Percentiles rank a stretch among this genome's conserved stretches.
Conservation (phyloP, 2,797 vertebrate genomes). For the Phataginus tetradactyla region DNA sequence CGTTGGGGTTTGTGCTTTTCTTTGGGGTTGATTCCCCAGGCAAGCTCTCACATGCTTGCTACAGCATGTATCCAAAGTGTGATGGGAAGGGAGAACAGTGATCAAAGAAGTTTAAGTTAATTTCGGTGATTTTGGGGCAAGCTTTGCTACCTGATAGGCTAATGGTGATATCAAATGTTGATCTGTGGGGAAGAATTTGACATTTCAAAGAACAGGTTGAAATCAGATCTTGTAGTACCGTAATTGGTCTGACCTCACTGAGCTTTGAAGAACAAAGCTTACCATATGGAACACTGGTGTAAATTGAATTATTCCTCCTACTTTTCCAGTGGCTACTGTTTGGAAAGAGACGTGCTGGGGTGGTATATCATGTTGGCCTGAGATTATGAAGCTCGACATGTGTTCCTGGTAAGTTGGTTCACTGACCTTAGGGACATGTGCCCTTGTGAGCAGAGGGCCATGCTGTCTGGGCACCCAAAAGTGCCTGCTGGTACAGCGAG, state of each 20-base stretch:
- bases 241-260: background rate
- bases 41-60: background rate
- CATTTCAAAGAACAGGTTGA: background rate
- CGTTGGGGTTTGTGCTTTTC: background rate
- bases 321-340: background rate
- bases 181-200: background rate
- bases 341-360: slow-evolving; percentile 2
- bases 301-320: background rate
- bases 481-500: background rate
- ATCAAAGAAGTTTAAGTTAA: background rate
- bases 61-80: background rate
- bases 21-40: background rate
- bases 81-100: background rate
- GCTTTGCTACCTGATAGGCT: background rate
- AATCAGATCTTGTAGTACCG: background rate
- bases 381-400: background rate
- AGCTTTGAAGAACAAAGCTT: background rate
- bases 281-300: background rate
- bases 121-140: background rate
- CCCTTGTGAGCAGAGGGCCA: background rate
- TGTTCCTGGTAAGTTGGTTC: background rate
- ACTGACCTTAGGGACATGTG: background rate
- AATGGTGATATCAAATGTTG: background rate
- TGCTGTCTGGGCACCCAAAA: background rate
- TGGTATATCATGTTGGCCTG: background rate